Evolutionary conservation across 1,140 invertebrate genomes (phyloP).

Genomic region (Megalonaias nervosa): DNA sequence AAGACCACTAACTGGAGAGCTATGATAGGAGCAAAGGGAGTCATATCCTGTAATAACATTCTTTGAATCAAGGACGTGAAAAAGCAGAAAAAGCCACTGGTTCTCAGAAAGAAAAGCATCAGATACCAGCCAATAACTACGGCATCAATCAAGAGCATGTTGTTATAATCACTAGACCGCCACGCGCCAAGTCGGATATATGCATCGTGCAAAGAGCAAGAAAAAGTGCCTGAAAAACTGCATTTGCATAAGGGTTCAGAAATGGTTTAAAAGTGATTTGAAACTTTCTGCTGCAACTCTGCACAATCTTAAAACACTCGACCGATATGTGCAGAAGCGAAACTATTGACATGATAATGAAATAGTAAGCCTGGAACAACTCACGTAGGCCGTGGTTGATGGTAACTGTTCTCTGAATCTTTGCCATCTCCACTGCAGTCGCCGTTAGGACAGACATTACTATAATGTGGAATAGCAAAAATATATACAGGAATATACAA

Average conservation of each 20-base stretch:
- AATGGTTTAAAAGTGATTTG: conserved; percentile 3
- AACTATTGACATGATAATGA: conserved; percentile 23
- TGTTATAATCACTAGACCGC: background rate
- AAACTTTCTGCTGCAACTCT: conserved; percentile 19
- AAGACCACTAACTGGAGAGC: conserved; percentile 48
- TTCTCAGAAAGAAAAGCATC: conserved; percentile 40
- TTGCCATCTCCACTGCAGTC: conserved; percentile 24
- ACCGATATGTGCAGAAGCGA: conserved; percentile 17
- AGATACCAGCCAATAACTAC: conserved; percentile 48
- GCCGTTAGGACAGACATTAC: conserved; percentile 33
- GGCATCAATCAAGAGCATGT: conserved; percentile 32
- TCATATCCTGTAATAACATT: conserved; percentile 47
- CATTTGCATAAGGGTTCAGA: conserved; percentile 18
- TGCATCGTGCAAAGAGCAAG: conserved; percentile 34
- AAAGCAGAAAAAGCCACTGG: conserved; percentile 40
- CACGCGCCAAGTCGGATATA: conserved; percentile 48
- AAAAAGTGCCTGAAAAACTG: conserved; percentile 42
- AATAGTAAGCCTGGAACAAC: conserved; percentile 2
- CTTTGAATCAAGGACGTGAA: conserved; percentile 51
- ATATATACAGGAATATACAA: conserved; percentile 21
- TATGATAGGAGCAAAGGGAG: conserved; percentile 40
- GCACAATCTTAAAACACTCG: background rate
- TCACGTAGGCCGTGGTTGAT: background rate
- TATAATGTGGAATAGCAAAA: conserved; percentile 34
- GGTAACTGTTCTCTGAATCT: background rate